A percentile compares a stretch with the other conserved stretches of the same genome.
phyloP scores from a whole-genome alignment of 2,797 vertebrate species.

The Chelidonichthys spinosus region DNA sequence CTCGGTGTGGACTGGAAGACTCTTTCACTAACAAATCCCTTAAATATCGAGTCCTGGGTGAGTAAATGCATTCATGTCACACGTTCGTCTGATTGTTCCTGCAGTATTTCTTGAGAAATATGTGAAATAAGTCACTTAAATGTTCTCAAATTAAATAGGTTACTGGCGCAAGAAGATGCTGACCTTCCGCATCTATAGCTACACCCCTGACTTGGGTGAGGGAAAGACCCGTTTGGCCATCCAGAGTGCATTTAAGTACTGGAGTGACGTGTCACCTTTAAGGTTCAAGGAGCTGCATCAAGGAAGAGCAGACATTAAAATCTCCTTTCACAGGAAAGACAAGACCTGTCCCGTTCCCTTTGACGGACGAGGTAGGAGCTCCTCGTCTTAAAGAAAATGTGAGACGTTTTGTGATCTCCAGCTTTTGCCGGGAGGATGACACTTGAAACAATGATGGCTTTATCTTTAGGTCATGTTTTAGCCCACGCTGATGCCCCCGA shows the following conservation, averaged over 20 bases:
- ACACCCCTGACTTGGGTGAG: slow-evolving; percentile 79
- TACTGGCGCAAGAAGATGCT: slow-evolving; percentile 87
- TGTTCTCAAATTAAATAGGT: slow-evolving; percentile 70
- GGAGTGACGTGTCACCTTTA: slow-evolving; percentile 85
- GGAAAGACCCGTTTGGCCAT: slow-evolving; percentile 80
- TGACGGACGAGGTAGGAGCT: slow-evolving; percentile 85
- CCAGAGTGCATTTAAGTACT: slow-evolving; percentile 86
- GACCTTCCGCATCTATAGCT: slow-evolving; percentile 86
- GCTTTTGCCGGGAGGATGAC: background rate
- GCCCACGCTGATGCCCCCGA: slow-evolving; percentile 89
- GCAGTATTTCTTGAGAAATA: background rate
- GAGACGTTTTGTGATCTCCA: background rate
- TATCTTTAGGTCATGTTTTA: slow-evolving; percentile 82
- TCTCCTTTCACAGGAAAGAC: slow-evolving; percentile 86
- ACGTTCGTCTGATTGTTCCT: background rate
- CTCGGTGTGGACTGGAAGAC: slow-evolving; percentile 89
- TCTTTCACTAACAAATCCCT: slow-evolving; percentile 81
- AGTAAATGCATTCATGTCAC: slow-evolving; percentile 29
- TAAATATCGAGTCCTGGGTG: slow-evolving; percentile 86
- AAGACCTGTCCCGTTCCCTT: slow-evolving; percentile 83
- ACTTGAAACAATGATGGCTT: background rate
- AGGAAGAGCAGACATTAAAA: slow-evolving; percentile 87
- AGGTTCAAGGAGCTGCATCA: slow-evolving; percentile 82
- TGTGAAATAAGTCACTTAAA: background rate
- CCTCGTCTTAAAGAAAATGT: background rate